Evolutionary conservation across 2,888 invertebrate species (phyloP).

Genomic region (Smittia aterrima): DNA sequence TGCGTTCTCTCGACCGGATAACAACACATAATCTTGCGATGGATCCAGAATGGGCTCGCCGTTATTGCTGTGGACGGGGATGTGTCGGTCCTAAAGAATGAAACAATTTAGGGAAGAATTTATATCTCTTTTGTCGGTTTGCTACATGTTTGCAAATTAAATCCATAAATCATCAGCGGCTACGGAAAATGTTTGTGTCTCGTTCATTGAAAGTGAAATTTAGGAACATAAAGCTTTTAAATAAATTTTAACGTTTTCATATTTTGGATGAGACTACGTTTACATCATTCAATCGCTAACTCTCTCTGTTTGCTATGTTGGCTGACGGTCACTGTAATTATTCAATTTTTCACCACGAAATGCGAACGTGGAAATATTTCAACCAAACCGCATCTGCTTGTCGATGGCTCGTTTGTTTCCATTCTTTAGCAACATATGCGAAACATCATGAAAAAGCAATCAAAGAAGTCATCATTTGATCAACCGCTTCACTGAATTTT

Average conservation of each 20-base stretch:
- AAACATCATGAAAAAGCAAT: no score
- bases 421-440: no score
- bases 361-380: no score
- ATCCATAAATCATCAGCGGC: background rate
- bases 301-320: background rate
- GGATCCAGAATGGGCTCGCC: slow-evolving; percentile 73
- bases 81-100: slow-evolving; percentile 71
- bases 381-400: no score
- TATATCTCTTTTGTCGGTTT: background rate
- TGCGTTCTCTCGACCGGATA: slow-evolving; percentile 78
- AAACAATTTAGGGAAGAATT: background rate
- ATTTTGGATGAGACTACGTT: background rate
- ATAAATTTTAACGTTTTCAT: background rate
- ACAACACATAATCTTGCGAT: slow-evolving; percentile 79
- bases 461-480: no score
- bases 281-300: background rate
- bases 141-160: slow-evolving; percentile 6
- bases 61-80: slow-evolving; percentile 56
- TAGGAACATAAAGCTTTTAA: background rate
- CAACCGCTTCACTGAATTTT: no score
- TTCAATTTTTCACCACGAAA: background rate
- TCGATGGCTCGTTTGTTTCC: no score
- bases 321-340: background rate
- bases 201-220: background rate
- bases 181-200: background rate